Conservation (phyloP, 2,113 vertebrate genomes). For the Ageneiosus marmoratus region DNA sequence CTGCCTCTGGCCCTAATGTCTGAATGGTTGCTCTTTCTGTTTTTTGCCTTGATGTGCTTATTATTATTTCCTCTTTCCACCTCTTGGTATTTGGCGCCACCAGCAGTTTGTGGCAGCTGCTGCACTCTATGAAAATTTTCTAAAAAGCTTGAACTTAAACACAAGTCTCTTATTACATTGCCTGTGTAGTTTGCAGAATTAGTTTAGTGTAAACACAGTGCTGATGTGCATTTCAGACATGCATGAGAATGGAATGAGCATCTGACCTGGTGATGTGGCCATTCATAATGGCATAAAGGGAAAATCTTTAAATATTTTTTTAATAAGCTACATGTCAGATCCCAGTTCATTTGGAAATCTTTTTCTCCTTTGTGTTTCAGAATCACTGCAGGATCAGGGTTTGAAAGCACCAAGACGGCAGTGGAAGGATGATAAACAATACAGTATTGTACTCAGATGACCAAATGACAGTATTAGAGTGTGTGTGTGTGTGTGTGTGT, state of each 20-base stretch:
- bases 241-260: conserved; percentile 52
- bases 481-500: not conserved
- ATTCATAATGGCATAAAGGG: conserved; percentile 20
- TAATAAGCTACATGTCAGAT: not conserved
- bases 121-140: conserved; percentile 1
- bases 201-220: conserved; percentile 13
- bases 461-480: conserved; percentile 36
- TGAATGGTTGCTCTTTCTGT: conserved; percentile 47
- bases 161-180: not conserved
- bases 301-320: not conserved
- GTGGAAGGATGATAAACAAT: conserved; percentile 71
- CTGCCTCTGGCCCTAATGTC: conserved; percentile 30
- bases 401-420: conserved; percentile 74
- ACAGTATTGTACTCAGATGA: not conserved
- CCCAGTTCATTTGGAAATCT: conserved; percentile 22
- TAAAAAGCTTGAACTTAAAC: conserved; percentile 15
- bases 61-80: conserved; percentile 36
- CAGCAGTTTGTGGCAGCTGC: conserved; percentile 61
- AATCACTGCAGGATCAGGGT: conserved; percentile 65
- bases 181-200: conserved; percentile 7
- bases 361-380: conserved; percentile 63
- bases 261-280: conserved; percentile 15
- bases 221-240: conserved; percentile 41
- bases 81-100: conserved; percentile 65
- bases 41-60: conserved; percentile 56